Percentiles rank a stretch among this genome's conserved stretches.
Conservation (phyloP, 2,888 invertebrate species). For the Esperia sulphurella region DNA sequence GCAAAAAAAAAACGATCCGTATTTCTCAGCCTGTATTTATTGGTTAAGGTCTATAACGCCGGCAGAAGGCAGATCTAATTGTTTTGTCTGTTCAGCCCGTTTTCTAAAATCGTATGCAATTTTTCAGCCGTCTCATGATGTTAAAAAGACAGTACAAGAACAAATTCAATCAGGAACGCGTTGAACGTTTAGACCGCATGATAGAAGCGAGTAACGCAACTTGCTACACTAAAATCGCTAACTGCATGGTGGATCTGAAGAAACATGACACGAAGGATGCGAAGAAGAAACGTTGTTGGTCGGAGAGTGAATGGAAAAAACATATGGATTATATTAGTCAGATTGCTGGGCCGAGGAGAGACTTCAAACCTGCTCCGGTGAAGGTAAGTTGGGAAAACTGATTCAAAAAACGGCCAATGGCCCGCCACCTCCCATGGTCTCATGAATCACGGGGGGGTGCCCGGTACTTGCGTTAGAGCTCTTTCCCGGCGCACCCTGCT, state of each 20-base stretch:
- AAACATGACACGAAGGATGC: slow-evolving; percentile 46
- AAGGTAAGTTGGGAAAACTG: too few relatives aligned
- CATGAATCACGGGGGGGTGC: too few relatives aligned
- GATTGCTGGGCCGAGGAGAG: slow-evolving; percentile 49
- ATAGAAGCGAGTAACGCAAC: slow-evolving; percentile 60
- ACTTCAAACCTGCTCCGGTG: slow-evolving; percentile 34
- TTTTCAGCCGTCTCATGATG: slow-evolving; percentile 47
- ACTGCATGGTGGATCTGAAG: slow-evolving; percentile 54
- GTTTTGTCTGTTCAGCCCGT: too few relatives aligned
- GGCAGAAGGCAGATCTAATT: too few relatives aligned
- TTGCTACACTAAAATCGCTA: slow-evolving; percentile 58
- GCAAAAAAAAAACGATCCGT: too few relatives aligned
- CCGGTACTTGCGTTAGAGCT: too few relatives aligned
- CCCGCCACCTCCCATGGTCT: too few relatives aligned
- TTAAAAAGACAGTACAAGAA: slow-evolving; percentile 50
- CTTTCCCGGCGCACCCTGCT: too few relatives aligned
- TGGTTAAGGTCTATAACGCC: too few relatives aligned
- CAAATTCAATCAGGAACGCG: slow-evolving; percentile 43
- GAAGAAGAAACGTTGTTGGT: slow-evolving; percentile 58
- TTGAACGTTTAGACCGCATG: slow-evolving; percentile 54
- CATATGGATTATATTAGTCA: slow-evolving; percentile 66
- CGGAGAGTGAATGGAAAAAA: slow-evolving; percentile 65
- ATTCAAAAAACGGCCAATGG: too few relatives aligned
- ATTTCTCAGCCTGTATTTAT: too few relatives aligned
- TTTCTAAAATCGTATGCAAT: not conserved